Evolutionary conservation across 2,113 vertebrate species (phyloP), one percentile per base, ranked within the genome.

Genomic region (Columba livia): DNA sequence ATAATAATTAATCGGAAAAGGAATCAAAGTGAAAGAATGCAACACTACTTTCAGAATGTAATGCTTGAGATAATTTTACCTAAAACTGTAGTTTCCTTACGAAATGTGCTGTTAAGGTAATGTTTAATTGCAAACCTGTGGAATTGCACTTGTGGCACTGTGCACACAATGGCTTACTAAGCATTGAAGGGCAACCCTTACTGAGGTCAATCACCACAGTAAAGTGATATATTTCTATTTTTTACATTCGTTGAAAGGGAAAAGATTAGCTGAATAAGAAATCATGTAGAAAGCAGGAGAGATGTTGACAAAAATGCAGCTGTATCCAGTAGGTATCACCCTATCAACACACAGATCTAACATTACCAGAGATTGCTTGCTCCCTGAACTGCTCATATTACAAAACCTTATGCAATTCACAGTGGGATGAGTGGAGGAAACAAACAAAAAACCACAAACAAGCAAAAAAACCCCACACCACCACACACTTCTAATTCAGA

Each of bases 361-460:
- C 0, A 1, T 25, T 57, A 57, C 21, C 0, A 0, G 85, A 72
- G 57, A 75, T 3, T 57, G 11, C 31, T 72, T 57, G 24, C n/a
- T 69, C 40, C n/a, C n/a, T 48, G 31, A 77, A 24, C 25, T 36
- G 20, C 23, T 79, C 44, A 25, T 61, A 17, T 75, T 50, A 18
- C 24, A 78, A 62, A 92, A 58, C 15, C 29, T 81, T 5, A 36
- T 5, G 11, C 26, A 83, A 78, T 61, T 79, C 77, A 51, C 24
- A 48, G 32, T 18, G 72, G 67, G 28, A 73, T 24, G 64, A 90
- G 64, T 36, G 32, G 57, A 69, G 44, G 44, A 47, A 47, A 47
- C 15, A 47, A 47, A 47, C 44, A 47, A 47, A 47, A 47, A 47
- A 10, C 44, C 44, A 18, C 17, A 47, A 47, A 47, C 18, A 47